phyloP scores from a whole-genome alignment of 2,113 vertebrate genomes.

The Laticauda laticaudata region DNA sequence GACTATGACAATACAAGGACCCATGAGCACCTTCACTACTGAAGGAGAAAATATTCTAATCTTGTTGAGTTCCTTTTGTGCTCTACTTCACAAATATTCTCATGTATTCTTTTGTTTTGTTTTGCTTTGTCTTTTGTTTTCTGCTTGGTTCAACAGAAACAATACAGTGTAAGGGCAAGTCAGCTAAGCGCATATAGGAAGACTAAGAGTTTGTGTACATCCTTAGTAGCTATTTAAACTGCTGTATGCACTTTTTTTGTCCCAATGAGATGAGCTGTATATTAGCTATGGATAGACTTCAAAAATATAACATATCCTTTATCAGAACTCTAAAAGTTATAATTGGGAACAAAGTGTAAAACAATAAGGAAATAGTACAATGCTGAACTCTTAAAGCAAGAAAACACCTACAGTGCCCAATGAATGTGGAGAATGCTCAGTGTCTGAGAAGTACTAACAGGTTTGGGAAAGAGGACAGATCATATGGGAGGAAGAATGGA shows the following conservation, averaged over 20 bases:
- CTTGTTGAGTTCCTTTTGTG: not conserved
- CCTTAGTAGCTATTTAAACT: too few species aligned
- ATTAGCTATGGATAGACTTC: too few species aligned
- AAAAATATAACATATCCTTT: too few species aligned
- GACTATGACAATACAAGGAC: not conserved
- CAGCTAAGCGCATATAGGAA: too few species aligned
- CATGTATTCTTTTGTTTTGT: not conserved
- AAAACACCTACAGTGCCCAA: not conserved
- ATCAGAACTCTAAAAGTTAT: too few species aligned
- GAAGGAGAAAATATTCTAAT: not conserved
- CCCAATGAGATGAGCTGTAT: too few species aligned
- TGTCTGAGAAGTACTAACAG: not conserved
- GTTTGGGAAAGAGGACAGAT: not conserved
- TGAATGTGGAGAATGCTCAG: not conserved
- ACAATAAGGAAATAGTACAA: not conserved
- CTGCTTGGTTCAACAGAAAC: not conserved
- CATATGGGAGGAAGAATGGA: not conserved
- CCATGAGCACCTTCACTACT: not conserved
- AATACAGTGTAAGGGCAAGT: too few species aligned
- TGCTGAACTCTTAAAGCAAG: not conserved
- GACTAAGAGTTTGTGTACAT: too few species aligned
- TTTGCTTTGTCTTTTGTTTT: not conserved
- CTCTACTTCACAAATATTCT: not conserved
- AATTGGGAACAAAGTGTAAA: too few species aligned
- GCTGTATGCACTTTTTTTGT: too few species aligned